Percentiles rank a stretch among this genome's conserved stretches.
Conservation (phyloP, 2,113 vertebrate species). For the Alouatta palliata region DNA sequence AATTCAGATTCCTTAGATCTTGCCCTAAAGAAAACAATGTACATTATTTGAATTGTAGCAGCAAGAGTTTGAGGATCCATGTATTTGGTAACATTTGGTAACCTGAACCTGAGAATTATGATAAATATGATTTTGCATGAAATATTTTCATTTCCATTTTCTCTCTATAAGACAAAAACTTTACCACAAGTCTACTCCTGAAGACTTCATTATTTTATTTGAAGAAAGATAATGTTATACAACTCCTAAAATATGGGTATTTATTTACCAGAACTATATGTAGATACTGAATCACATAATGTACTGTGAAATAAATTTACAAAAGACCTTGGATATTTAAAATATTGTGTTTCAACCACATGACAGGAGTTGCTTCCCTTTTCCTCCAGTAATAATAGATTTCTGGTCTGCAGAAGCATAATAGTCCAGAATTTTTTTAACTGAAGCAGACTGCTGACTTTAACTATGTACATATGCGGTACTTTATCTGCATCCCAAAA, state of each 20-base stretch:
- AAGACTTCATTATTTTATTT: conserved; percentile 31
- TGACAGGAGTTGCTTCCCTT: background rate
- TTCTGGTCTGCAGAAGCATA: conserved; percentile 57
- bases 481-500: conserved; percentile 44
- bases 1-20: background rate
- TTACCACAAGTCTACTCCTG: background rate
- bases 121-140: conserved; percentile 5
- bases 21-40: background rate
- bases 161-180: background rate
- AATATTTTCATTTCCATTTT: background rate
- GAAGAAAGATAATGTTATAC: background rate
- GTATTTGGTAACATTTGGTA: background rate
- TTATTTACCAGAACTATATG: background rate
- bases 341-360: conserved; percentile 49
- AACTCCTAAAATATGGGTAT: background rate
- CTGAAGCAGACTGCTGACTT: conserved; percentile 42
- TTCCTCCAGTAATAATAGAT: conserved; percentile 28
- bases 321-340: conserved; percentile 36
- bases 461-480: background rate
- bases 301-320: conserved; percentile 51
- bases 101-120: background rate
- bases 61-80: background rate
- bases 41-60: background rate
- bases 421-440: conserved; percentile 27
- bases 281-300: background rate